These are phyloP conservation scores for Dicrostonyx torquatus DNA, from an alignment of 2,797 vertebrate species.

Conservation along the genomic window DNA sequence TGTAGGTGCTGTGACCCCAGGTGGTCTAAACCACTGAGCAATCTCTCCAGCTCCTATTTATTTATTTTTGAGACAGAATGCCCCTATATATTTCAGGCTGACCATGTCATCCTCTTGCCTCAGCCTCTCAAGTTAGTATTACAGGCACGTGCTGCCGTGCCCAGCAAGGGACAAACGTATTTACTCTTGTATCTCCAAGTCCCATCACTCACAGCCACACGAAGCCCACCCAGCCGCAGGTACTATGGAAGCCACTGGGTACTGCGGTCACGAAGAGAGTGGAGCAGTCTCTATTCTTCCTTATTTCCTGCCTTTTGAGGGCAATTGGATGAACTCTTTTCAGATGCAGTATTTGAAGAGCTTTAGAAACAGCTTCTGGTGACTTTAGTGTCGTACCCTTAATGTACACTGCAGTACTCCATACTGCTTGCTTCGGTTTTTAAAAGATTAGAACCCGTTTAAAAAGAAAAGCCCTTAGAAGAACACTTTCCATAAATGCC, in stretches of 20 bases:
- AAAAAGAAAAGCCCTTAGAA: conserved; percentile 4
- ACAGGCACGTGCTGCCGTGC: too few species aligned
- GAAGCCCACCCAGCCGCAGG: not conserved
- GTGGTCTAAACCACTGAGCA: not conserved
- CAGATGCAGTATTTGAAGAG: not conserved
- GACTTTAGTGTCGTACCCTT: conserved; percentile 40
- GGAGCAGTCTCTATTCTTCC: not conserved
- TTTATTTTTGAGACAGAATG: not conserved
- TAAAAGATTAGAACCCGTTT: conserved; percentile 38
- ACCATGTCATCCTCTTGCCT: not conserved
- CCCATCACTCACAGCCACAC: not conserved
- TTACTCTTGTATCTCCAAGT: not conserved
- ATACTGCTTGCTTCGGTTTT: not conserved
- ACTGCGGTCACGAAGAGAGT: not conserved
- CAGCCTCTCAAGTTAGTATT: not conserved
- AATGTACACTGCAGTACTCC: not conserved
- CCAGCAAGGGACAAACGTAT: not conserved
- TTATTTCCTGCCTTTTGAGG: conserved; percentile 47
- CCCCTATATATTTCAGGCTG: not conserved
- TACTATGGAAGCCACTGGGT: not conserved
- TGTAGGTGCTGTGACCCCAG: not conserved
- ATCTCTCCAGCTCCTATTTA: not conserved
- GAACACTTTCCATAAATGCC: conserved; percentile 11
- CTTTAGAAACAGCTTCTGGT: conserved; percentile 48
- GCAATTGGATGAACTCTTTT: conserved; percentile 7